Conservation (phyloP, 2,113 vertebrate genomes). For the Leucopsar rothschildi region DNA sequence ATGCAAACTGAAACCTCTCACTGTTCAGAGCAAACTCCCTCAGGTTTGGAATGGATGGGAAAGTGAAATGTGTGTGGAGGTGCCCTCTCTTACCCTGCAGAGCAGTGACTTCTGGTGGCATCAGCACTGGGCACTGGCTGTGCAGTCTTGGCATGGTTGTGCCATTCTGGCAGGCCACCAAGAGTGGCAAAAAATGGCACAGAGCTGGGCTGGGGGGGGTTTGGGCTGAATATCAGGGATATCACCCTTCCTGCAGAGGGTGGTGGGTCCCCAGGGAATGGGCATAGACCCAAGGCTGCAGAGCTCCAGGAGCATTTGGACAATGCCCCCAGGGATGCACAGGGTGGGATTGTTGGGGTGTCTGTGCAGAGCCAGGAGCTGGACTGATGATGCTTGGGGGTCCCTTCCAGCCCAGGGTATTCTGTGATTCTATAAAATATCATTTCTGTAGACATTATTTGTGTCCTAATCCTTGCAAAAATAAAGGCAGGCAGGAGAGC, state of each 20-base stretch:
- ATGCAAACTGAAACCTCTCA: neutral
- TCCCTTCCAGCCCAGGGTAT: neutral
- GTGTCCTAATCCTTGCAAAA: neutral
- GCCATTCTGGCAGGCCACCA: neutral
- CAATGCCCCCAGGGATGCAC: fast-evolving
- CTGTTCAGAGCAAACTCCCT: neutral
- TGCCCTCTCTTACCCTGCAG: neutral
- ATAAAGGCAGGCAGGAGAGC: neutral
- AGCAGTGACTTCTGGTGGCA: neutral
- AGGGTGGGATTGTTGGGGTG: neutral
- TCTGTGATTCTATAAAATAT: neutral
- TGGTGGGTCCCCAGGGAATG: neutral
- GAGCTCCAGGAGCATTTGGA: neutral
- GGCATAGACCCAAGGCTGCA: neutral
- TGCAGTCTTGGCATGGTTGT: neutral
- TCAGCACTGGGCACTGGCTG: neutral
- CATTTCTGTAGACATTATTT: neutral
- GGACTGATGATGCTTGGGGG: neutral
- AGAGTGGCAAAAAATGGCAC: neutral
- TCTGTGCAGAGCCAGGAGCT: neutral
- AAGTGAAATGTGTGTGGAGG: neutral
- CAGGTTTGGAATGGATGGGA: neutral
- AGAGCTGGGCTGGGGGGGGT: fast-evolving
- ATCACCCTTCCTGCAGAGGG: neutral
- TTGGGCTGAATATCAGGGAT: neutral